phyloP scores from a whole-genome alignment of 2,888 invertebrate species.

The Mycalesis mineus region DNA sequence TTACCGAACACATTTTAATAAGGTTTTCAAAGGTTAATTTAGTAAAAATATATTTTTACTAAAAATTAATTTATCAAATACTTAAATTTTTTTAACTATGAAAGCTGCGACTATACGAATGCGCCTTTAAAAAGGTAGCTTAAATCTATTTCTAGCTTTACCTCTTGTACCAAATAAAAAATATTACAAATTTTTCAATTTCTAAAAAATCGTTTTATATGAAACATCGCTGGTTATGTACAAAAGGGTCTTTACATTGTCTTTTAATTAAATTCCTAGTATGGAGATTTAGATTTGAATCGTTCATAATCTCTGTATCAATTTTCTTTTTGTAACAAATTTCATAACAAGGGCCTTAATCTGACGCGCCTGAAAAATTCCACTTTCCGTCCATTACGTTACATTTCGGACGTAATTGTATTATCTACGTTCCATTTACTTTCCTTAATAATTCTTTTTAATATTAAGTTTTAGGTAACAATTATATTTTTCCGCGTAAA shows the following conservation, averaged over 20 bases:
- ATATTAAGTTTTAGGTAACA: slow-evolving; percentile 24
- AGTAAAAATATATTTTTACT: too few relatives aligned
- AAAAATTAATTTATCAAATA: too few relatives aligned
- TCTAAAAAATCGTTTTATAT: background rate
- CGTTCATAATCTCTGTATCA: slow-evolving; percentile 23
- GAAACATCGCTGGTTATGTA: background rate
- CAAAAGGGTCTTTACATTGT: background rate
- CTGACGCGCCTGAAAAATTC: slow-evolving; percentile 29
- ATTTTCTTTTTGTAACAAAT: slow-evolving; percentile 26
- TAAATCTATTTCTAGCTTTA: too few relatives aligned
- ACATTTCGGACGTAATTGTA: slow-evolving; percentile 35
- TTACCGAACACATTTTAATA: too few relatives aligned
- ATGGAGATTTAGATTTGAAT: slow-evolving; percentile 11
- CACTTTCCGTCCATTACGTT: slow-evolving; percentile 34
- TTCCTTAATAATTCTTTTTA: slow-evolving; percentile 34
- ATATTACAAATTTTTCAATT: background rate
- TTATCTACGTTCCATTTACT: slow-evolving; percentile 37
- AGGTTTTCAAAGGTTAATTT: too few relatives aligned
- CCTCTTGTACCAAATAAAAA: too few relatives aligned
- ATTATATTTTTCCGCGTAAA: slow-evolving; percentile 8
- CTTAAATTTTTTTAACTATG: too few relatives aligned
- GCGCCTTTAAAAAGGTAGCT: too few relatives aligned
- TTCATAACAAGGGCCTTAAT: slow-evolving; percentile 30
- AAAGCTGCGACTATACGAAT: too few relatives aligned
- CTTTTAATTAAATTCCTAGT: slow-evolving; percentile 7